Conservation (phyloP, 1,140 invertebrate species). For the Heliconius nattereri region DNA sequence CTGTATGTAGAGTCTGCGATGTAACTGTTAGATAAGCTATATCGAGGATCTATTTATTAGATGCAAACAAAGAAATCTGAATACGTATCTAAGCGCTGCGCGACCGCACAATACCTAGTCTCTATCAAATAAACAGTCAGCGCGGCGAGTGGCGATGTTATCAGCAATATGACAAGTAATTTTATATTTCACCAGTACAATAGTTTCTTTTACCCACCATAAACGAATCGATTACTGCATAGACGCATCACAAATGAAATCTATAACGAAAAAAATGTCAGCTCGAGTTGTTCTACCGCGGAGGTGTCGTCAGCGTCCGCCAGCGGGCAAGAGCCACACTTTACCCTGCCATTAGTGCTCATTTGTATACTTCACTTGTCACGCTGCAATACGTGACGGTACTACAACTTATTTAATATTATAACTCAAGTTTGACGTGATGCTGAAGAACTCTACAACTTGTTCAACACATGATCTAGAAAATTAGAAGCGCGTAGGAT, state of each 20-base stretch:
- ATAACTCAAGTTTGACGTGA: not conserved
- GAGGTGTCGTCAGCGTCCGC: not conserved
- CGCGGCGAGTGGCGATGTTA: slow-evolving; percentile 41
- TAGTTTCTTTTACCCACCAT: slow-evolving; percentile 43
- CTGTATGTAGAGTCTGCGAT: slow-evolving; percentile 26
- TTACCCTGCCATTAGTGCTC: not conserved
- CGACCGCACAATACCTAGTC: slow-evolving; percentile 45
- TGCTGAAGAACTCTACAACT: not conserved
- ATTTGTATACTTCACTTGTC: slow-evolving; percentile 12
- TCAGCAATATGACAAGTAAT: slow-evolving; percentile 51
- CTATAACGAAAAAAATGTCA: slow-evolving; percentile 18
- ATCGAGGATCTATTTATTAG: slow-evolving; percentile 50
- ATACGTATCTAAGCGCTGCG: slow-evolving; percentile 42
- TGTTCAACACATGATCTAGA: not conserved
- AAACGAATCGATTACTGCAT: slow-evolving; percentile 42
- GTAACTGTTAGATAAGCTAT: slow-evolving; percentile 34
- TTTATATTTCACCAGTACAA: slow-evolving; percentile 51
- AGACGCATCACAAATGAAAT: slow-evolving; percentile 33
- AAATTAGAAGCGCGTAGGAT: not conserved
- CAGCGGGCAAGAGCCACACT: not conserved
- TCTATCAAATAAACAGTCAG: slow-evolving; percentile 46
- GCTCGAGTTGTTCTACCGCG: not conserved
- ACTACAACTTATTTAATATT: not conserved
- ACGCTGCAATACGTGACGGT: not conserved
- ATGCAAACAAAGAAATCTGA: slow-evolving; percentile 54